Evolutionary conservation across 2,888 invertebrate species (phyloP), one percentile per base, ranked within the genome.

Genomic region (Tolmerus cingulatus): DNA sequence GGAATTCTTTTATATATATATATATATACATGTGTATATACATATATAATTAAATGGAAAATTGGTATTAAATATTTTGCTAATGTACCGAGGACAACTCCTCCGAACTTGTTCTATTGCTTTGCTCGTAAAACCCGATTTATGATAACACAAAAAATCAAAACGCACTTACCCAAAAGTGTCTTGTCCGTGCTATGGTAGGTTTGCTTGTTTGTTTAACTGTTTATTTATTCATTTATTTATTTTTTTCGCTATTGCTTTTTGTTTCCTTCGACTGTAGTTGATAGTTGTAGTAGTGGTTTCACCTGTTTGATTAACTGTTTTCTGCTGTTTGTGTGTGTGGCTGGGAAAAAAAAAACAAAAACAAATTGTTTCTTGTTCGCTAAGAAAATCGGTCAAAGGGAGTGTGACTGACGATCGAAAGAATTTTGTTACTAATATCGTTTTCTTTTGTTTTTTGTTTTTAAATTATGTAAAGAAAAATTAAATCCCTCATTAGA

Each of bases 161-260:
- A 84, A 86, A 86, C 79, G 30, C 43, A 86, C 86, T 78, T 86
- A 84, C 74, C 78, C 37, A 86, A 43, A 43, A 86, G 46, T 55
- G 77, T 87, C 85, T 51, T 87, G n/a, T 86, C 76, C 85, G 79
- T 77, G 46, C 86, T 86, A 77, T 88, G 88, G 88, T 87, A 85
- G 87, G 89, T 86, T 88, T 77, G 82, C 88, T 78, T 89, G 4
- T 8, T 40, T 40, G 9, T 40, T 40, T 40, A 40, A 40, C 12
- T 12, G 12, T 40, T 40, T 12, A 40, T 51, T 87, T 43, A 46
- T 16, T 46, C 3, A 74, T 88, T 74, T 79, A 5, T 82, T 51
- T 76, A 2, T n/a, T 14, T 16, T 14, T 46, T 85, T 88, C 85
- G 57, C 40, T 57, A 89, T 88, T 77, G 87, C 88, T 88, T 89